phyloP scores from a whole-genome alignment of 2,113 vertebrate genomes.

The Alces alces region DNA sequence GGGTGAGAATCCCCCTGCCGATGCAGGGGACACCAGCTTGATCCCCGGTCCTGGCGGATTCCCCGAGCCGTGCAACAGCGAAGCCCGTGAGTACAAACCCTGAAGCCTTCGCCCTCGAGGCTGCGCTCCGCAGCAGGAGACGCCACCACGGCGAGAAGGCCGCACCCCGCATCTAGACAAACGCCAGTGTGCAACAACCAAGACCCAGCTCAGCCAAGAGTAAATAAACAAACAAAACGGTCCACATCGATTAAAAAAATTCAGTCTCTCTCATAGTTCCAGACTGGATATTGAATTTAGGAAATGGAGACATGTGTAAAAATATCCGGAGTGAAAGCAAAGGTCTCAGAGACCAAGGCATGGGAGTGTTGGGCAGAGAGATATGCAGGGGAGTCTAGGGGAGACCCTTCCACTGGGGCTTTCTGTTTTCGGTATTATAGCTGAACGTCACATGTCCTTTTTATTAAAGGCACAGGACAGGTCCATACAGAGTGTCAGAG shows the following conservation, averaged over 20 bases:
- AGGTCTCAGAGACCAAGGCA: not conserved
- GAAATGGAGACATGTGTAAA: not conserved
- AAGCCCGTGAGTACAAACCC: rapidly evolving
- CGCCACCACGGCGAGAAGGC: rapidly evolving
- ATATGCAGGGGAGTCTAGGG: not conserved
- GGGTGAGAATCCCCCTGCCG: not conserved
- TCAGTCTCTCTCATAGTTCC: not conserved
- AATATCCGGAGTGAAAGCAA: not conserved
- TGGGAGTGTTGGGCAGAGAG: not conserved
- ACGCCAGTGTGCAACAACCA: rapidly evolving
- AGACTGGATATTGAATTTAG: not conserved
- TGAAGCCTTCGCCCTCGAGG: not conserved
- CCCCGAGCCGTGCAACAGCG: rapidly evolving
- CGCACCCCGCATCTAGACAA: rapidly evolving
- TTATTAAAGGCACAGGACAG: not conserved
- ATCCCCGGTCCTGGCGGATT: not conserved
- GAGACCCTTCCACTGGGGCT: not conserved
- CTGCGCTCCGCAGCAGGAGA: rapidly evolving
- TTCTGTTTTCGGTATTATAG: not conserved
- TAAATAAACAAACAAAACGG: not conserved
- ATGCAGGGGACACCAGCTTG: not conserved
- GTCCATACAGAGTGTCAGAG: not conserved
- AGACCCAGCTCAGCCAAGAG: not conserved
- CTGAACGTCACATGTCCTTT: not conserved
- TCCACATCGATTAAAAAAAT: not conserved